A percentile compares a stretch with the other conserved stretches of the same genome.
phyloP scores from a whole-genome alignment of 2,888 invertebrate genomes.

The Coenonympha arcania region DNA sequence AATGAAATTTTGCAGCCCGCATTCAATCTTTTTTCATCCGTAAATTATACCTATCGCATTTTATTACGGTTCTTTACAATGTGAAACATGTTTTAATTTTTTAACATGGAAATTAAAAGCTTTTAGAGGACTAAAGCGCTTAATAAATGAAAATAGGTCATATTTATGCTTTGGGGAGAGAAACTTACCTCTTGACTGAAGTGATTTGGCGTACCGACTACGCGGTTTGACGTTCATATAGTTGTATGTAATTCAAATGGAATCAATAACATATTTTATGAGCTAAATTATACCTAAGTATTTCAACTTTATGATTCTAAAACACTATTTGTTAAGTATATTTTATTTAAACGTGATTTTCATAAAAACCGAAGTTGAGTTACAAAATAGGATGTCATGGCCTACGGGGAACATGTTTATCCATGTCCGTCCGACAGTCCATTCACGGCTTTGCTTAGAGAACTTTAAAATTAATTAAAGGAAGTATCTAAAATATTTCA shows the following conservation, averaged over 20 bases:
- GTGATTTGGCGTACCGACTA: constrained; percentile 26
- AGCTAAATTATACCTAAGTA: constrained; percentile 2
- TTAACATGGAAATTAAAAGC: constrained; percentile 29
- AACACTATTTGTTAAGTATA: constrained; percentile 1
- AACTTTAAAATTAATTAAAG: too few relatives aligned
- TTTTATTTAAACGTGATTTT: neutral
- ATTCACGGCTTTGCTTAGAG: too few relatives aligned
- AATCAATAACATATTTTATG: constrained; percentile 16
- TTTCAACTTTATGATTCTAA: constrained; percentile 15
- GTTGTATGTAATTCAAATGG: constrained; percentile 25
- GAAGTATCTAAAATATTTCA: too few relatives aligned
- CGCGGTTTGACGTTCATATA: constrained; percentile 21
- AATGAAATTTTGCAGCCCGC: constrained; percentile 22
- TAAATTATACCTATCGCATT: constrained; percentile 25
- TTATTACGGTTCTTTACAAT: constrained; percentile 30
- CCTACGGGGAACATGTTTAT: too few relatives aligned
- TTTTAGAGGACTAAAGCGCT: constrained; percentile 30
- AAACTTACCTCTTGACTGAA: constrained; percentile 27
- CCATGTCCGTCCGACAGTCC: too few relatives aligned
- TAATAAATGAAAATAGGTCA: constrained; percentile 30
- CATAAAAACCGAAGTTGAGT: too few relatives aligned
- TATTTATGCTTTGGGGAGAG: constrained; percentile 30
- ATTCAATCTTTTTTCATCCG: constrained; percentile 25
- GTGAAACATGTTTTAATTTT: constrained; percentile 30
- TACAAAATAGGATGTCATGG: too few relatives aligned